phyloP scores from a whole-genome alignment of 2,797 vertebrate genomes.

The Pseudopleuronectes americanus region DNA sequence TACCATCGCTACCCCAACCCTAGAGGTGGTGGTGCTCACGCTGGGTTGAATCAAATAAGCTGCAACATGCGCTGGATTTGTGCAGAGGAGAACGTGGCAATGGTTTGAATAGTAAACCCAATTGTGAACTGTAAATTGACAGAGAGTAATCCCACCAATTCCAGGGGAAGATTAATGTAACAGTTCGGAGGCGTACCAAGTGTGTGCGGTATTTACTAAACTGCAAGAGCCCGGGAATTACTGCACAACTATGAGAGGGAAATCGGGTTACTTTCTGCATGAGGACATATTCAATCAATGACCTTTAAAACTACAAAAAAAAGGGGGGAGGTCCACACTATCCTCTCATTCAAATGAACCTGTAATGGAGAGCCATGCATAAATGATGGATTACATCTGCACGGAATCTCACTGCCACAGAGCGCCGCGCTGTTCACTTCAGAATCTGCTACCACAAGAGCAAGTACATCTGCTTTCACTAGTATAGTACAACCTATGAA shows the following conservation, averaged over 20 bases:
- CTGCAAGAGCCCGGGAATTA: constrained; percentile 34
- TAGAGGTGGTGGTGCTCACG: constrained; percentile 50
- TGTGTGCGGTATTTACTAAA: constrained; percentile 53
- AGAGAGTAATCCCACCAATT: constrained; percentile 72
- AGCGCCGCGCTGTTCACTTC: constrained; percentile 36
- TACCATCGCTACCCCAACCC: constrained; percentile 40
- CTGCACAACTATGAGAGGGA: constrained; percentile 52
- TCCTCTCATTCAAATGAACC: constrained; percentile 78
- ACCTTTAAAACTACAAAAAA: constrained; percentile 74
- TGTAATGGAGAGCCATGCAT: constrained; percentile 77
- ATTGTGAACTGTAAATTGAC: constrained; percentile 68
- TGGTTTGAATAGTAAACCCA: constrained; percentile 61
- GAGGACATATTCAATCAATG: constrained; percentile 78
- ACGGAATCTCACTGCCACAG: constrained; percentile 57
- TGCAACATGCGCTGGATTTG: constrained; percentile 40
- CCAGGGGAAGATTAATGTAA: constrained; percentile 67
- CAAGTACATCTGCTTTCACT: constrained; percentile 19
- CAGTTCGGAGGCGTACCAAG: constrained; percentile 52
- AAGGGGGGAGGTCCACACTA: constrained; percentile 39
- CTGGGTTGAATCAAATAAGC: constrained; percentile 62
- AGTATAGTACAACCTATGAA: neutral
- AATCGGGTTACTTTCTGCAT: constrained; percentile 72
- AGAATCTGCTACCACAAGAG: constrained; percentile 36
- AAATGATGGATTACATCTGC: constrained; percentile 79
- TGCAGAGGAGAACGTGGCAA: constrained; percentile 35